Conservation (phyloP, 1,140 invertebrate species). For the Daktulosphaira vitifoliae region DNA sequence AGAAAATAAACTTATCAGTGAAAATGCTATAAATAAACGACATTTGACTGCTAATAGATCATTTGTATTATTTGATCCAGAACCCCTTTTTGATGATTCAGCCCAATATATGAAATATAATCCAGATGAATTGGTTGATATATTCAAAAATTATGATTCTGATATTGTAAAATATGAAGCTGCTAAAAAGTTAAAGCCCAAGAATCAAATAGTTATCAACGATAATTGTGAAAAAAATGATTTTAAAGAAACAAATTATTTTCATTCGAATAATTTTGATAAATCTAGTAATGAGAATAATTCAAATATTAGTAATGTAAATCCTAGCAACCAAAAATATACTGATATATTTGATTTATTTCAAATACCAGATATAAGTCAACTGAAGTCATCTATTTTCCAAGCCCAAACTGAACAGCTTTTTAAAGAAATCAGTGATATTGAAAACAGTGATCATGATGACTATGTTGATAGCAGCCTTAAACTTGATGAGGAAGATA, state of each 20-base stretch:
- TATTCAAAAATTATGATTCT: constrained; percentile 4
- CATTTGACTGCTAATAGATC: not conserved
- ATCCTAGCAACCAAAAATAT: not conserved
- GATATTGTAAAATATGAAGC: constrained; percentile 10
- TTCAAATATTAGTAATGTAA: not conserved
- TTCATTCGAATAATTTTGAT: not conserved
- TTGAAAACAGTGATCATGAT: not conserved
- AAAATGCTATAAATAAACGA: constrained; percentile 1
- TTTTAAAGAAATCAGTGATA: not conserved
- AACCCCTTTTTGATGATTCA: not conserved
- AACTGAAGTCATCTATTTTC: not conserved
- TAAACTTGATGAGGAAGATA: not conserved
- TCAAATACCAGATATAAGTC: constrained; percentile 9
- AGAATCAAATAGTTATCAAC: too few relatives aligned
- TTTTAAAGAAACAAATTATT: not conserved
- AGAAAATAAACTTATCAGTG: constrained; percentile 2
- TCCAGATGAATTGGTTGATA: not conserved
- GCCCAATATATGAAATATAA: not conserved
- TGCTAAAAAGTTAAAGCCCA: not conserved
- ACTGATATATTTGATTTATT: constrained; percentile 15
- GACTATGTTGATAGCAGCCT: not conserved
- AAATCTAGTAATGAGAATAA: not conserved
- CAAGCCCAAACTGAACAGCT: not conserved
- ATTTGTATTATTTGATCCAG: constrained; percentile 25
- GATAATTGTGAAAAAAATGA: not conserved